Evolutionary conservation across 2,797 vertebrate genomes (phyloP), one percentile per base, ranked within the genome.

Genomic region (Threskiornis aethiopicus): DNA sequence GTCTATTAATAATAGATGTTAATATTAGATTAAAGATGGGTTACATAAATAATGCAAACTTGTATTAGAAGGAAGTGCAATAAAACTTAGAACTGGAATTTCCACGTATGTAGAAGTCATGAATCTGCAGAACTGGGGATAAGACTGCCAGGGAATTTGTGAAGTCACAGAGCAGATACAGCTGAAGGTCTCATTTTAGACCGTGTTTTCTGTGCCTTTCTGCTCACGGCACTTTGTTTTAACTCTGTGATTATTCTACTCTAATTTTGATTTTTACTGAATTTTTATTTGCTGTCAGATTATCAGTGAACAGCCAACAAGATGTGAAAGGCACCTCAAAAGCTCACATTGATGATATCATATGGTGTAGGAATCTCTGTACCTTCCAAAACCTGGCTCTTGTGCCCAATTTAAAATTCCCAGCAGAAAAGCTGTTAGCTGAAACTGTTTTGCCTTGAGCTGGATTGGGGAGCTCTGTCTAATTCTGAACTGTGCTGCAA

Each of bases 21-120:
- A 96, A 86, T 92, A 87, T 54, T 57, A 90, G 75, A 89, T 81
- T 95, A 95, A 89, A 89, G 84, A 93, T 71, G 73, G 11, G 33
- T 86, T 84, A 35, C 33, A 97, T 97, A 95, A 97, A 97, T 97
- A 95, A 97, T 97, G 84, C 54, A 97, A 66, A 88, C 7, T 0
- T 73, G 15, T 80, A 87, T 94, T 94, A 97, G 59, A 69, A 90
- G 22, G 54, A 89, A 86, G 21, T 44, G 35, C 24, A 84, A 52
- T 93, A 87, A 77, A 71, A 81, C 18, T 57, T 70, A 49, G 46
- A 84, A 89, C 35, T 89, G 42, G 79, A 88, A 83, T 94, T 90
- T 93, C 44, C 51, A 76, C 5, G 15, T 35, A 35, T 42, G 90
- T 35, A 52, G 73, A 84, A 90, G 58, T 25, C 64, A 89, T 31